Evolutionary conservation across 1,140 invertebrate species (phyloP), one percentile per base, ranked within the genome.

Genomic region (Ceratosolen fusciceps): DNA sequence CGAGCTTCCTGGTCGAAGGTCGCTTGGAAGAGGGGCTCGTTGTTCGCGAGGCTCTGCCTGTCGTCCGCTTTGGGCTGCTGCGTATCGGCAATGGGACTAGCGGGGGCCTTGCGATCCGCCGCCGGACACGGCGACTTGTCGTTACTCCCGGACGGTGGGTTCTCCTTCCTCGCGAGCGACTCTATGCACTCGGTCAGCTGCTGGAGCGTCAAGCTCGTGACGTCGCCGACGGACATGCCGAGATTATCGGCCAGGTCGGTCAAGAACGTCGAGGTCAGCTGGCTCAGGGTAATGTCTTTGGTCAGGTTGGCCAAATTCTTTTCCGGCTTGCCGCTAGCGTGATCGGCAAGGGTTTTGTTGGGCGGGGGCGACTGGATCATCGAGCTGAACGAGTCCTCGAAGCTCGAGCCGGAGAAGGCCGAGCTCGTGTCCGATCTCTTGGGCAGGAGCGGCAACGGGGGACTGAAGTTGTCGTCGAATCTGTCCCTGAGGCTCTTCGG

Each of bases 201-300:
- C 19, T 95, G 95, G 60, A 97, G 88, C 0, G 96, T 97, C 93
- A 96, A 94, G 77, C 93, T 95, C 39, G 95, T 95, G n/a, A 97
- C 88, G 81, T 95, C 93, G 54, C 91, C 91, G 0, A 95, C 92
- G 0, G 94, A 95, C 84, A 97, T 95, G 76, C 93, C 93, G 26
- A 97, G 88, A 85, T 94, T 95, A 31, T 86, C 83, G 0, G 96
- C 95, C 79, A 97, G 87, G 70, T 97, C 95, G 80, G 94, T 93
- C 80, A 96, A 92, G 80, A 95, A 95, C 83, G 95, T 93, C 5
- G 95, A 94, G 14, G 96, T 94, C 47, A 97, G 90, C 87, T 97
- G 95, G 83, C 92, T 95, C 54, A 96, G 89, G 0, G 95, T 96
- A 58, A 96, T 95, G 86, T 96, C 94, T 19, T 93, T 88, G 37